Evolutionary conservation across 2,888 invertebrate species (phyloP), one percentile per base, ranked within the genome.

Genomic region (Ctenicera cuprea): DNA sequence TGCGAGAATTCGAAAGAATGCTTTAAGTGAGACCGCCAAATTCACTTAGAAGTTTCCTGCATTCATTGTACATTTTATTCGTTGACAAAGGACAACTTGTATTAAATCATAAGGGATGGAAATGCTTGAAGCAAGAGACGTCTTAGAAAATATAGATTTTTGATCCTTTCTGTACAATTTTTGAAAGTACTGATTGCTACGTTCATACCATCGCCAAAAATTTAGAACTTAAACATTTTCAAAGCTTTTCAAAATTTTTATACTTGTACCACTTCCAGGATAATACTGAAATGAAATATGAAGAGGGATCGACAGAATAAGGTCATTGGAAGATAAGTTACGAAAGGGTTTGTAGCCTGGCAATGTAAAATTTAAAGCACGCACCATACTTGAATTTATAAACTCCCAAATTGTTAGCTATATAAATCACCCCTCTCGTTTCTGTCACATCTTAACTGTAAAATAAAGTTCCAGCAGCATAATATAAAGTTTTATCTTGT

Each of bases 61-160:
- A 18, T 48, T 48, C 20, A 18, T 16, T 48, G 12, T 50, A 18
- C 50, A 18, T n/a, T 50, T 50, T 50, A 50, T 50, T 50, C 50
- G 50, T 50, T 50, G 50, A 50, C 50, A 50, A 50, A 50, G 50
- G 50, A 50, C 22, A 50, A 20, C 26, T 50, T 50, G n/a, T 50
- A 50, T 50, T 50, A 50, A 50, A 50, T 50, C 50, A 50, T 50
- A 12, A 50, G 16, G 26, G 22, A 26, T 26, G 5, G 20, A 22
- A 26, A 26, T 9, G 26, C 22, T n/a, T 1, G 22, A 26, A 9
- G 26, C 45, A 18, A 45, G 18, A 14, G 16, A 18, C 5, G 1
- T 45, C 7, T 45, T 1, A 45, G 45, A 18, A 18, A 8, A 45
- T 18, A 45, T 45, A 18, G 45, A 18, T 9, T 45, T 45, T 4